A percentile compares a stretch with the other conserved stretches of the same genome.
phyloP scores from a whole-genome alignment of 1,140 invertebrate species.

The Galendromus occidentalis region DNA sequence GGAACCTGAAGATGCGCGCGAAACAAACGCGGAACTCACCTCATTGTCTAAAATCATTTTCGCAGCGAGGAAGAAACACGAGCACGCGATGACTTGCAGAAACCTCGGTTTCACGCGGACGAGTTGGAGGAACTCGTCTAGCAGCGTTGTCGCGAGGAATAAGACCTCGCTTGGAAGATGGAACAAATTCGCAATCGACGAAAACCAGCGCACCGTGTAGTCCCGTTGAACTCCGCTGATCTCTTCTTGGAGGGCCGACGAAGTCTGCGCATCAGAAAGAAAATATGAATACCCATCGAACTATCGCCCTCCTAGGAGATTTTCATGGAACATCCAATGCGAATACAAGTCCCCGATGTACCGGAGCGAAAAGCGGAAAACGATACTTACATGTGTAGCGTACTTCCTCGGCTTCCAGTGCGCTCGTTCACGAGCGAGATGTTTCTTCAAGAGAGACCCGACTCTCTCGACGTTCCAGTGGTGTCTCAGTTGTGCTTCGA shows the following conservation, averaged over 20 bases:
- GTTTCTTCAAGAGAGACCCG: neutral
- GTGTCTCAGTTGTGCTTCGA: neutral
- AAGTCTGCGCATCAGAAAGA: neutral
- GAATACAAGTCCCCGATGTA: too few species aligned
- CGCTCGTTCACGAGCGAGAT: neutral
- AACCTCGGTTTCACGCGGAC: neutral
- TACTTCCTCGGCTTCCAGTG: neutral
- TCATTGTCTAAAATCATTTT: neutral
- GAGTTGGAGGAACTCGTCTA: slow-evolving; percentile 1
- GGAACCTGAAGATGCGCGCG: neutral
- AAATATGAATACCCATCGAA: neutral
- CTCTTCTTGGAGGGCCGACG: neutral
- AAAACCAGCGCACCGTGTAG: slow-evolving; percentile 11
- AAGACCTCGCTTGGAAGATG: neutral
- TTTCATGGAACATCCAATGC: too few species aligned
- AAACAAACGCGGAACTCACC: neutral
- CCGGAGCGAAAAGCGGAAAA: too few species aligned
- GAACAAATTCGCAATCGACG: neutral
- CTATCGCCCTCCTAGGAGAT: too few species aligned
- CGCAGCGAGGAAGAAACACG: slow-evolving; percentile 5
- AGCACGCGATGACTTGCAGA: slow-evolving; percentile 6
- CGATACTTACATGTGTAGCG: neutral
- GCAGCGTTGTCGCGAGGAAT: slow-evolving; percentile 7
- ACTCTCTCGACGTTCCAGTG: slow-evolving; percentile 3
- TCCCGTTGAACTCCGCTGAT: slow-evolving; percentile 2